phyloP scores from a whole-genome alignment of 2,888 invertebrate genomes.

The Tenthredo mesomela region DNA sequence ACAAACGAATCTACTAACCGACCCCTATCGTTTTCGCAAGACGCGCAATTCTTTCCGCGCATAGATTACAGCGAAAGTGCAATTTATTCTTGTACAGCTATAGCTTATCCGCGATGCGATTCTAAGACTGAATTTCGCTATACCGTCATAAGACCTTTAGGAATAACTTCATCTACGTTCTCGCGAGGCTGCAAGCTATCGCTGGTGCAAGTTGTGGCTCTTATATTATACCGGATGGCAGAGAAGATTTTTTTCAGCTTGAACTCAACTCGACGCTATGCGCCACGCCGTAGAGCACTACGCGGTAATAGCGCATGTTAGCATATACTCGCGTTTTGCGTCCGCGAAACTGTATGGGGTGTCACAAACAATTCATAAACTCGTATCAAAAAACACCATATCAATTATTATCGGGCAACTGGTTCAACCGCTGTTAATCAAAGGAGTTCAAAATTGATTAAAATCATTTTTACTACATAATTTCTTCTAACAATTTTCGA shows the following conservation, averaged over 20 bases:
- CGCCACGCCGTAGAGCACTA: slow-evolving; percentile 59
- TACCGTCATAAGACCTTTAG: slow-evolving; percentile 31
- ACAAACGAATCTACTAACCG: background rate
- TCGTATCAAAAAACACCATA: background rate
- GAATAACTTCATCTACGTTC: slow-evolving; percentile 12
- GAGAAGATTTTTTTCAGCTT: background rate
- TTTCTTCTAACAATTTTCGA: background rate
- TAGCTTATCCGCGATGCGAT: background rate
- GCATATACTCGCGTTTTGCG: slow-evolving; percentile 57
- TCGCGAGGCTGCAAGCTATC: slow-evolving; percentile 1
- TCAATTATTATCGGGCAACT: background rate
- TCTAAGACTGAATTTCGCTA: background rate
- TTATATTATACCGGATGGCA: slow-evolving; percentile 27
- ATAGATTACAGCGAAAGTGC: background rate
- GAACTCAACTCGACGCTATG: slow-evolving; percentile 17
- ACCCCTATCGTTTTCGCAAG: background rate
- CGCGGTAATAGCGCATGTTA: slow-evolving; percentile 59
- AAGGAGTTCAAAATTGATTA: background rate
- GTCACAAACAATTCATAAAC: slow-evolving; percentile 38
- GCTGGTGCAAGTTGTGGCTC: background rate
- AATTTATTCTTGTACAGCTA: background rate
- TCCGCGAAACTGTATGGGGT: slow-evolving; percentile 58
- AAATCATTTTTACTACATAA: background rate
- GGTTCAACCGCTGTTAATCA: background rate
- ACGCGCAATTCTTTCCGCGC: too few relatives aligned